Base-by-base conservation (phyloP, 92 coral and sea anemone species). In the Heteractis magnifica region DNA sequence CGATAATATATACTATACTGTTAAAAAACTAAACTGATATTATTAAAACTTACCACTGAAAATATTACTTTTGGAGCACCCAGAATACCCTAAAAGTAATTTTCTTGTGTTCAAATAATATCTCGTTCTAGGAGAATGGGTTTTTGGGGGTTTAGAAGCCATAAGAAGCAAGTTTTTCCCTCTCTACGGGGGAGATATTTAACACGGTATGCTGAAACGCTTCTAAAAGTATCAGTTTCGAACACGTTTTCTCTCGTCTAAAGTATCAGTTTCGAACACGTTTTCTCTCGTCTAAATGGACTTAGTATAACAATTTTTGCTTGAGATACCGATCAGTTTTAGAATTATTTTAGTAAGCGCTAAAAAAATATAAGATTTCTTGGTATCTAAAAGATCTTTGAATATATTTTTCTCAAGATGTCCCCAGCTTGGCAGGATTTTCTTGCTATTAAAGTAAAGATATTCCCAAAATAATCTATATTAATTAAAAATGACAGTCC, bases 401-500 rank as follows among this genome's bases (percentile, higher is more conserved):
- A 64, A 34, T 34, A 64, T 19, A 19, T 18, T 64, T 64, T 19
- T 64, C 3, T 9, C 21, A 18, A 6, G 23, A 19, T 18, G 20
- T 64, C 49, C 6, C 49, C 48, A 21, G 49, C 73, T 68, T 21
- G 26, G 73, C 13, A 68, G 23, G 49, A 8, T 16, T 62, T 62
- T 62, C n/a, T 62, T 12, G 14, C 16, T 16, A 6, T 12, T 62
- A 9, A 62, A 55, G 14, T 8, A 55, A 8, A 55, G 59, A 55
- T 15, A 59, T 59, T 65, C 26, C 19, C 10, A 62, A n/a, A 65
- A 65, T 65, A 65, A n/a, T n/a, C 9, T n/a, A 20, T 68, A 68
- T 68, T 10, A 68, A 68, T 68, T 68, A 68, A 68, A 23, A 68
- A 68, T 68, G 73, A 68, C 73, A 68, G 73, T 7, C 26, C 23